Evolutionary conservation across 2,113 vertebrate genomes (phyloP), one percentile per base, ranked within the genome.

Genomic region (Calyptomena viridis): DNA sequence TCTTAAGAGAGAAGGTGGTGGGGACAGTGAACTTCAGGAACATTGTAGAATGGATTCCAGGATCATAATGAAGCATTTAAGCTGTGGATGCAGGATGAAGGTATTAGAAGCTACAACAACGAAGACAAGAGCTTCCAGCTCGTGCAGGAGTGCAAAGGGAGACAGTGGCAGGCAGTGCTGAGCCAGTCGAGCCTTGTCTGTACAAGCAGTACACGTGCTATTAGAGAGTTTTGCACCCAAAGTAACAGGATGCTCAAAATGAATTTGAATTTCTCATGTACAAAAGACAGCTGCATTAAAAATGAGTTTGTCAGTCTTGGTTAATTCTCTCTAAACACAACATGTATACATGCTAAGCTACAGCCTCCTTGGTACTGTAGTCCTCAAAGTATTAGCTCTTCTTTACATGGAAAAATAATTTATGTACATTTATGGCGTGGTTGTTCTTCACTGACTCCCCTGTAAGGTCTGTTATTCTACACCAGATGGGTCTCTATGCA

Each of bases 201-300:
- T 19, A 15, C 71, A 17, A 58, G 77, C 62, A 93, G 25, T 25
- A 53, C n/a, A 40, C 5, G 13, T 66, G 66, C 66, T 39, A 42
- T 23, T 28, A 64, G 69, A 72, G 42, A 42, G 71, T 39, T 95
- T 81, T 93, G 56, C 66, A 66, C 68, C 58, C 58, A 40, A 69
- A 76, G 58, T 89, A 89, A 93, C 46, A 83, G 62, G 40, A 68
- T 63, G 55, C 42, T 74, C 82, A 90, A 76, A 50, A 71, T 22
- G 77, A 80, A 80, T 80, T 81, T 67, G 68, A 83, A 79, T 42
- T 91, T 88, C 80, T 67, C 56, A 44, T 47, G 59, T 16, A 46
- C 35, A 56, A 75, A 76, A 91, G 91, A 50, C 30, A 87, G 58
- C n/a, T 37, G 25, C 39, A 35, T 85, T 76, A 90, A 87, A 90